Evolutionary conservation across 2,113 vertebrate genomes (phyloP).

Genomic region (Cebus imitator): DNA sequence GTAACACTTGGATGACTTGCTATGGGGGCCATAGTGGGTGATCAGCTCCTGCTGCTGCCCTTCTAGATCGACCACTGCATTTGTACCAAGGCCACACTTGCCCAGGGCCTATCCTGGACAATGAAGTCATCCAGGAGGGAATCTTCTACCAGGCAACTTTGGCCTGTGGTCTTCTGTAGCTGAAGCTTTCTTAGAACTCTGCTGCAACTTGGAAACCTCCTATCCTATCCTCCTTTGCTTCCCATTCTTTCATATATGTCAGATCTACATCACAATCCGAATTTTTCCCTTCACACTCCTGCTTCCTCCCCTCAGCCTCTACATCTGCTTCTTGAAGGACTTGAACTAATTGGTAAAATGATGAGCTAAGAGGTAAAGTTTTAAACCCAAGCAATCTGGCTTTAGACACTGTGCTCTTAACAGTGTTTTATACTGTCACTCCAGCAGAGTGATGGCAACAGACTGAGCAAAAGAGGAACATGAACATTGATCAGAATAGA

Average conservation of each 20-base stretch:
- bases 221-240: not conserved
- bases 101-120: not conserved
- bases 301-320: not conserved
- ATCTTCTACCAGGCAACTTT: not conserved
- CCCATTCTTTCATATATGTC: not conserved
- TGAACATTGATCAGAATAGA: not conserved
- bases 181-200: not conserved
- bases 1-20: not conserved
- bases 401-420: not conserved
- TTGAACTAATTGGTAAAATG: not conserved
- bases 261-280: not conserved
- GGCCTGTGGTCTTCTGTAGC: not conserved
- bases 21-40: not conserved
- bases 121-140: not conserved
- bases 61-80: not conserved
- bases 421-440: not conserved
- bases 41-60: not conserved
- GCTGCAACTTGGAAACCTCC: not conserved
- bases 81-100: not conserved
- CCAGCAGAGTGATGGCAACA: not conserved
- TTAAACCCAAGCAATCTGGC: not conserved
- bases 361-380: not conserved
- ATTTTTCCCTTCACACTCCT: not conserved
- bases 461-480: not conserved
- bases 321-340: not conserved